These are phyloP conservation scores for Sepioteuthis lessoniana DNA, from an alignment of 2,888 invertebrate species.

Conservation along the genomic window DNA sequence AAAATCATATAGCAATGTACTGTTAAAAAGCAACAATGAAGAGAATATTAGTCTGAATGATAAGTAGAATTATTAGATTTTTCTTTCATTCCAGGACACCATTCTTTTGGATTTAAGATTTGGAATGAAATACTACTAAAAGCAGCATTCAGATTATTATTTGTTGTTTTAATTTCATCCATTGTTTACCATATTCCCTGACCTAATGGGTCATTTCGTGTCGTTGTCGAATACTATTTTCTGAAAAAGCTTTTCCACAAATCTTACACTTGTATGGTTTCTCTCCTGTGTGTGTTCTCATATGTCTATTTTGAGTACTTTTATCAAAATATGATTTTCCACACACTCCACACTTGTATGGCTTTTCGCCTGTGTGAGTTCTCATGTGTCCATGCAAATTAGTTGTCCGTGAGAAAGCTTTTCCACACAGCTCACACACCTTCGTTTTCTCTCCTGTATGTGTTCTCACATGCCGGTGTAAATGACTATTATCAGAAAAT, in stretches of 20 bases:
- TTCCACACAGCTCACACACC: conserved; percentile 38
- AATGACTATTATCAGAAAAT: not conserved
- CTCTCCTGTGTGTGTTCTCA: conserved; percentile 14
- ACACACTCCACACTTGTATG: conserved; percentile 4
- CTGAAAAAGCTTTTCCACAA: not conserved
- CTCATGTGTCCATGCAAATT: not conserved
- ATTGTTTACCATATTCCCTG: not conserved
- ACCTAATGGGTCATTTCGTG: not conserved
- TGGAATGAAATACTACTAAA: not conserved
- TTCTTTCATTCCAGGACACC: no score
- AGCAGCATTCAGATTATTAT: not conserved
- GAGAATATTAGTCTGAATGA: no score
- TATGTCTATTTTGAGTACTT: not conserved
- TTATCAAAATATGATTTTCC: not conserved
- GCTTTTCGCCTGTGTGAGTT: conserved; percentile 37
- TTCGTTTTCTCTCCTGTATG: conserved; percentile 38
- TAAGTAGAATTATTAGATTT: no score
- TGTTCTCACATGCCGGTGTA: not conserved
- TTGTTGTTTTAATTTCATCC: no score
- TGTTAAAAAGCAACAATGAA: no score
- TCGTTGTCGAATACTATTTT: not conserved
- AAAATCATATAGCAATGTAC: no score
- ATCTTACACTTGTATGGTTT: conserved; percentile 34
- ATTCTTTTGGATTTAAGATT: not conserved
- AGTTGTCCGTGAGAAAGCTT: not conserved